A percentile compares a stretch with the other conserved stretches of the same genome.
phyloP scores from a whole-genome alignment of 2,113 vertebrate genomes.

The Semicossyphus pulcher region DNA sequence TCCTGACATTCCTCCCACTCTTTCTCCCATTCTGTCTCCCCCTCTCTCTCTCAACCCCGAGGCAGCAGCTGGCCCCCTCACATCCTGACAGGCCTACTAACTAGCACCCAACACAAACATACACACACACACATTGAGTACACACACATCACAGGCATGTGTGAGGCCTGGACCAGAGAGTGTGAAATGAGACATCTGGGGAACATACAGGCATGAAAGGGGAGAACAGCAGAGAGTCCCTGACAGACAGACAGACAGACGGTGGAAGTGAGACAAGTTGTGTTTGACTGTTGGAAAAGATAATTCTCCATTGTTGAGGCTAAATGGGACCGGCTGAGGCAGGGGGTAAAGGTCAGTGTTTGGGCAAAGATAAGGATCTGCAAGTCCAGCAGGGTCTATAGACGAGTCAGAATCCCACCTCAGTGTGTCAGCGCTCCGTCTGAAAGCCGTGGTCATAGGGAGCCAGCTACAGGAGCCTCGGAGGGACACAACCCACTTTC shows the following conservation, averaged over 20 bases:
- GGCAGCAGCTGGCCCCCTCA: constrained; percentile 71
- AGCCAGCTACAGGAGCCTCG: not conserved
- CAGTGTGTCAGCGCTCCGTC: constrained; percentile 11
- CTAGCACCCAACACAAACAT: constrained; percentile 31
- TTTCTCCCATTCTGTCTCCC: constrained; percentile 49
- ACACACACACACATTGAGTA: constrained; percentile 15
- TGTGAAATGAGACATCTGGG: constrained; percentile 63
- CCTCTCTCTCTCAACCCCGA: constrained; percentile 52
- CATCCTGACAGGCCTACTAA: constrained; percentile 67
- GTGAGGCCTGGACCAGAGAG: constrained; percentile 37
- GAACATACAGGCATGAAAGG: constrained; percentile 16
- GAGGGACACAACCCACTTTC: constrained; percentile 43
- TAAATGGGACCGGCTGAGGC: constrained; percentile 23
- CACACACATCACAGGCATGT: constrained; percentile 34
- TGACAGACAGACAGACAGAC: not conserved
- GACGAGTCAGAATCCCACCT: not conserved
- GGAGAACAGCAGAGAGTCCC: constrained; percentile 13
- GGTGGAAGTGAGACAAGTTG: constrained; percentile 25
- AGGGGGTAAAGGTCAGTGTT: constrained; percentile 53
- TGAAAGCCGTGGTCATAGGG: not conserved
- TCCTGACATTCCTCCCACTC: constrained; percentile 77
- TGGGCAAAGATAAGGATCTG: constrained; percentile 65
- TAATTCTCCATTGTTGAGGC: constrained; percentile 44
- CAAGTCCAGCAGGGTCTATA: constrained; percentile 31
- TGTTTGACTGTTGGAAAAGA: constrained; percentile 48